phyloP scores from a whole-genome alignment of 2,888 invertebrate species.

The Acanthosepion lycidas region DNA sequence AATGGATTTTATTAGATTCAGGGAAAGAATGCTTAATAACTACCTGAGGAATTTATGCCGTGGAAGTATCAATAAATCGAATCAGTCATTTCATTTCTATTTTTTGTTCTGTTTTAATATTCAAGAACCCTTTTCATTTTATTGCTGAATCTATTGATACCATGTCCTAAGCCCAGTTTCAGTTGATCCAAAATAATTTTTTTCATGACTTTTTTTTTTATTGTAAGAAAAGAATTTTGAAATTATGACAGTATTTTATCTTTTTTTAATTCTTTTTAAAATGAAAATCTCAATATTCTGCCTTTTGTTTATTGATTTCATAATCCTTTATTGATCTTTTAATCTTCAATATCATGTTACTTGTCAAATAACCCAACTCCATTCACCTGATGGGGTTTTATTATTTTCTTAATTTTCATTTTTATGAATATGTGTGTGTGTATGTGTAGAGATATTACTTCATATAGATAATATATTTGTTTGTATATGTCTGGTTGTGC shows the following conservation, averaged over 20 bases:
- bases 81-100: neutral
- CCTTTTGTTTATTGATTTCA: too few relatives aligned
- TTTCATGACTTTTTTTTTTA: neutral
- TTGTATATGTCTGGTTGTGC: too few relatives aligned
- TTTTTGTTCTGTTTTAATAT: neutral
- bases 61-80: neutral
- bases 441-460: too few relatives aligned
- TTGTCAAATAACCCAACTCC: too few relatives aligned
- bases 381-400: too few relatives aligned
- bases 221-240: neutral
- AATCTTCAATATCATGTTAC: too few relatives aligned
- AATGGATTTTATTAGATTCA: neutral
- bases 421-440: too few relatives aligned
- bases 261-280: neutral
- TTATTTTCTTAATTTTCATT: too few relatives aligned
- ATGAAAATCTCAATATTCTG: neutral
- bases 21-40: neutral
- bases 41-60: neutral
- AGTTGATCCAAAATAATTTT: neutral
- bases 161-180: neutral
- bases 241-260: neutral
- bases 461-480: too few relatives aligned
- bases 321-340: too few relatives aligned
- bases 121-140: neutral
- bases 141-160: neutral